These are phyloP conservation scores for Podarcis cretensis DNA, from an alignment of 2,113 vertebrate genomes.

Conservation along the genomic window DNA sequence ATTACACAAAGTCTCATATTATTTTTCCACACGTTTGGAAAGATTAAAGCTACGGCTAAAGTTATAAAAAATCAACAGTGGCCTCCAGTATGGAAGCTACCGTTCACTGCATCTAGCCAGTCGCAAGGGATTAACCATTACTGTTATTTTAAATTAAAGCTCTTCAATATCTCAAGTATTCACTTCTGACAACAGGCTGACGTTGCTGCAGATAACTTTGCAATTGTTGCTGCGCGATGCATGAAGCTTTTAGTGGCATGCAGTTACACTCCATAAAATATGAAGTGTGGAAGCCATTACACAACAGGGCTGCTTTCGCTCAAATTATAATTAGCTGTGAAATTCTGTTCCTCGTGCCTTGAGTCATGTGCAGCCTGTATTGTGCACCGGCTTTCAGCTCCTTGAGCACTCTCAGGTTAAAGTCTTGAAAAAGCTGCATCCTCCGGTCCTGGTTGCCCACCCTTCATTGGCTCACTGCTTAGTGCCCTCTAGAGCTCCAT, in stretches of 20 bases:
- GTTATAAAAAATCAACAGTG: background rate
- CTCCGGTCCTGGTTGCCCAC: conserved; percentile 12
- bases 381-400: conserved; percentile 3
- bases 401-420: conserved; percentile 23
- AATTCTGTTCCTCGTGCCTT: conserved; percentile 20
- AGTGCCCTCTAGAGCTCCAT: conserved; percentile 67
- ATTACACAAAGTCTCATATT: background rate
- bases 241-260: background rate
- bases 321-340: conserved; percentile 1
- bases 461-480: conserved; percentile 41
- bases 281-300: conserved; percentile 6
- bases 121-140: background rate
- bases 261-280: conserved; percentile 19
- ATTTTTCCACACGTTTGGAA: background rate
- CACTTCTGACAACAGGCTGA: background rate
- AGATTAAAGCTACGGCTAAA: background rate
- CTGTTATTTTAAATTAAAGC: background rate
- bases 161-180: background rate
- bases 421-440: conserved; percentile 30
- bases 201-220: background rate
- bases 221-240: background rate
- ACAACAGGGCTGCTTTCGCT: background rate
- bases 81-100: background rate
- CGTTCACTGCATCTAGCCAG: background rate
- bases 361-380: conserved; percentile 17